Conservation (phyloP, 2,797 vertebrate species). For the Parambassis ranga region DNA sequence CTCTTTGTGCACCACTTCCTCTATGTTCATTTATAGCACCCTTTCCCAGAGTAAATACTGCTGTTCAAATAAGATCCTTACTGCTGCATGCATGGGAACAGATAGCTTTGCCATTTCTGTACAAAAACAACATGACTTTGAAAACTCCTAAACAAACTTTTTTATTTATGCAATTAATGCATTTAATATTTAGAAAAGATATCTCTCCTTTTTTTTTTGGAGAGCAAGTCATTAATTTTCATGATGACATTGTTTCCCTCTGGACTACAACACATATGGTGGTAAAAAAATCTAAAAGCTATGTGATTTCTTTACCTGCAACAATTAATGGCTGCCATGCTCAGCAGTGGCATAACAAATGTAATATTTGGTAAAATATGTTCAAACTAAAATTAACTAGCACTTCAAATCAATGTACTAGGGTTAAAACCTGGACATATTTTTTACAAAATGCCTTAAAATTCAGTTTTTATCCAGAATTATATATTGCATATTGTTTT, state of each 20-base stretch:
- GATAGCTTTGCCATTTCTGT: constrained; percentile 42
- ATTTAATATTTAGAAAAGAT: constrained; percentile 46
- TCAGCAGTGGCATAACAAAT: background rate
- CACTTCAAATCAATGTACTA: too few relatives aligned
- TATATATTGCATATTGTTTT: too few relatives aligned
- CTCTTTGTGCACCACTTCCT: constrained; percentile 71
- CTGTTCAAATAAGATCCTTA: constrained; percentile 69
- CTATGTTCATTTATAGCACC: constrained; percentile 73
- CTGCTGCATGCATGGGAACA: constrained; percentile 50
- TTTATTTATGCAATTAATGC: constrained; percentile 57
- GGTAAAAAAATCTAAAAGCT: constrained; percentile 22
- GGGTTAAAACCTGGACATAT: background rate
- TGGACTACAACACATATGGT: constrained; percentile 46
- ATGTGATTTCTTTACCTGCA: background rate
- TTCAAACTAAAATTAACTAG: constrained; percentile 1
- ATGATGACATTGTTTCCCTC: constrained; percentile 42
- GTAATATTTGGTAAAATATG: constrained; percentile 1
- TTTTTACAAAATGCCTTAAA: too few relatives aligned
- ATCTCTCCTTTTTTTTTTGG: constrained; percentile 22
- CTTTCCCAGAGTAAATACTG: constrained; percentile 73
- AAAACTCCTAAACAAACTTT: constrained; percentile 38
- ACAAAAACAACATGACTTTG: constrained; percentile 26
- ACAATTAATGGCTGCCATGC: background rate
- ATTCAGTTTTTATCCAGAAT: too few relatives aligned
- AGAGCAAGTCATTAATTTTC: constrained; percentile 47